Percentiles rank a stretch among this genome's conserved stretches.
Conservation (phyloP, 2,797 vertebrate species). For the Picus viridis region DNA sequence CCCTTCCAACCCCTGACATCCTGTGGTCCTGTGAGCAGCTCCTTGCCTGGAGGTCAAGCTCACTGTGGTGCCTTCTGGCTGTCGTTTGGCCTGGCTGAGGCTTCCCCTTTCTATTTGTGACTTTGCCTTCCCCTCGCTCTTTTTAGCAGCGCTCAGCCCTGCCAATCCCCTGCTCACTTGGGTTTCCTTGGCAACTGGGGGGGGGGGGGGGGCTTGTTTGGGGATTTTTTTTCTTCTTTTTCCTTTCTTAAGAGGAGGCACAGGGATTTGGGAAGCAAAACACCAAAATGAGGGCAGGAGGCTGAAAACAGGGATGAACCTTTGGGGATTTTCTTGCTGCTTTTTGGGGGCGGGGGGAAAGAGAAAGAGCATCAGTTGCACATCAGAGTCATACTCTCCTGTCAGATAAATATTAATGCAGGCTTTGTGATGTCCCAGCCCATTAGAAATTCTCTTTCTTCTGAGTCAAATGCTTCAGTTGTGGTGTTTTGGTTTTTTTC, state of each 20-base stretch:
- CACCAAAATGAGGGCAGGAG: conserved; percentile 37
- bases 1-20: too few species aligned
- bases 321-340: not conserved
- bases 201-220: too few species aligned
- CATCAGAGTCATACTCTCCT: not conserved
- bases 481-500: too few species aligned
- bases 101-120: not conserved
- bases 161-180: not conserved
- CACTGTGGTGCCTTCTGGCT: not conserved
- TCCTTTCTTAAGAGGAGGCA: not conserved
- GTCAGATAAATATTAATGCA: conserved; percentile 15
- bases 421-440: not conserved
- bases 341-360: not conserved
- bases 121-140: not conserved
- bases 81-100: not conserved
- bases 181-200: conserved; percentile 37
- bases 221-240: too few species aligned
- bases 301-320: not conserved
- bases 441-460: conserved; percentile 50
- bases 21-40: not conserved
- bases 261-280: not conserved
- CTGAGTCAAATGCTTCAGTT: not conserved
- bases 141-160: not conserved
- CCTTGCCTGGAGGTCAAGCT: not conserved
- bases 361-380: not conserved